Percentiles rank a stretch among this genome's conserved stretches.
phyloP scores from a whole-genome alignment of 2,113 vertebrate genomes.

The Callaeas wilsoni region DNA sequence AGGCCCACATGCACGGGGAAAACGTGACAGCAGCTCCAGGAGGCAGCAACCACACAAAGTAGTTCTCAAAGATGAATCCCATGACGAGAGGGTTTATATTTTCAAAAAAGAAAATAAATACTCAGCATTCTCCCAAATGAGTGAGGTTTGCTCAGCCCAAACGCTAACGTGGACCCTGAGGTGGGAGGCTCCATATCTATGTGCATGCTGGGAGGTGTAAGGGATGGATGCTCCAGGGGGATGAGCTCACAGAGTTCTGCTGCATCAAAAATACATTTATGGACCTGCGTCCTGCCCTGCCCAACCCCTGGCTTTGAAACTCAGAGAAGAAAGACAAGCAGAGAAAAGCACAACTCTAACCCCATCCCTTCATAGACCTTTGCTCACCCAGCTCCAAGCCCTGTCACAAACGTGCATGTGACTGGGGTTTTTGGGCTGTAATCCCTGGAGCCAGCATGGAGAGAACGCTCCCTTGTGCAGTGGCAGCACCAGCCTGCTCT shows the following conservation, averaged over 20 bases:
- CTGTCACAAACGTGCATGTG: accelerated
- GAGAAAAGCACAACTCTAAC: background rate
- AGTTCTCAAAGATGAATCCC: background rate
- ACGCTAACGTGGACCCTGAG: accelerated
- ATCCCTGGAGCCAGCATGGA: background rate
- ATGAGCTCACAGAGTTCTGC: background rate
- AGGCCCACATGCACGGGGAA: background rate
- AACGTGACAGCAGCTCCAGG: background rate
- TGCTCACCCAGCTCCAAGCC: background rate
- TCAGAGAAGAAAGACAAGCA: background rate
- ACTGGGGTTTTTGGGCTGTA: background rate
- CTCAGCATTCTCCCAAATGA: background rate
- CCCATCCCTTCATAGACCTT: background rate
- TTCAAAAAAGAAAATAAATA: background rate
- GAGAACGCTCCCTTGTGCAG: background rate
- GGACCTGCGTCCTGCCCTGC: background rate
- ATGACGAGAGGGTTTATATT: background rate
- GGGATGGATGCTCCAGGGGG: background rate
- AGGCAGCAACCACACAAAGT: background rate
- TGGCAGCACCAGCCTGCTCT: background rate
- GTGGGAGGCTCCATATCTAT: background rate
- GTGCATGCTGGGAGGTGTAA: background rate
- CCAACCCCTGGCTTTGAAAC: background rate
- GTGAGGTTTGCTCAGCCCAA: background rate
- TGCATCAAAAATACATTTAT: background rate